Evolutionary conservation across 1,140 invertebrate genomes (phyloP).

Genomic region (Drosophila saltans): DNA sequence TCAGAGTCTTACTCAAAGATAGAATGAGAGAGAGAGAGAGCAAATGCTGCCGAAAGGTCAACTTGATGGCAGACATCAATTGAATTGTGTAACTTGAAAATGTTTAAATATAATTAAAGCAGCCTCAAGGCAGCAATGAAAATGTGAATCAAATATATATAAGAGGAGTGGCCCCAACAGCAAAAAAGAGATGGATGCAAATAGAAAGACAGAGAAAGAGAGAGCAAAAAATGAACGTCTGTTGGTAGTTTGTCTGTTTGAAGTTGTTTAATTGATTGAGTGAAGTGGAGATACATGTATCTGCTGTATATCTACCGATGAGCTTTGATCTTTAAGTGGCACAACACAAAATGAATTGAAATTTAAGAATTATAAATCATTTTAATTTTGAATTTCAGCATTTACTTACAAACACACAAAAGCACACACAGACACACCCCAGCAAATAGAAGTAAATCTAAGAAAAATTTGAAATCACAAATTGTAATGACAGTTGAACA

Average conservation of each 20-base stretch:
- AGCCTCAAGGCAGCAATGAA: conserved; percentile 33
- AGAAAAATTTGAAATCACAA: conserved; percentile 35
- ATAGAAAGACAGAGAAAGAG: conserved; percentile 20
- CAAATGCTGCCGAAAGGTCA: conserved; percentile 54
- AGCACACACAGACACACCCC: neutral
- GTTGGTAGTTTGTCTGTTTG: conserved; percentile 29
- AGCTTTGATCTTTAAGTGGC: conserved; percentile 62
- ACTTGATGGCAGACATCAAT: conserved; percentile 37
- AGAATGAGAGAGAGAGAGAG: neutral
- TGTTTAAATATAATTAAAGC: conserved; percentile 65
- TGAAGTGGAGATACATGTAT: conserved; percentile 28
- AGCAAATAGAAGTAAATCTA: conserved; percentile 26
- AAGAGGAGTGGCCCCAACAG: conserved; percentile 1
- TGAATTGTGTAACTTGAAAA: conserved; percentile 70
- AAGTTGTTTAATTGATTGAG: conserved; percentile 31
- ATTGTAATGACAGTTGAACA: conserved; percentile 24
- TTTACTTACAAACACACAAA: conserved; percentile 4
- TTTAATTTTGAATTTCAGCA: conserved; percentile 5
- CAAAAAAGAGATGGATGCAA: too few species aligned
- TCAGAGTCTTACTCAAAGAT: neutral
- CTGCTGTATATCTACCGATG: neutral
- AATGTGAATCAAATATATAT: conserved; percentile 20
- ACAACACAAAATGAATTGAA: conserved; percentile 1
- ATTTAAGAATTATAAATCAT: conserved; percentile 12
- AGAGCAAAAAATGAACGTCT: conserved; percentile 25